Evolutionary conservation across 92 coral and sea anemone species (phyloP), one percentile per base, ranked within the genome.

Genomic region (Porites lobata): DNA sequence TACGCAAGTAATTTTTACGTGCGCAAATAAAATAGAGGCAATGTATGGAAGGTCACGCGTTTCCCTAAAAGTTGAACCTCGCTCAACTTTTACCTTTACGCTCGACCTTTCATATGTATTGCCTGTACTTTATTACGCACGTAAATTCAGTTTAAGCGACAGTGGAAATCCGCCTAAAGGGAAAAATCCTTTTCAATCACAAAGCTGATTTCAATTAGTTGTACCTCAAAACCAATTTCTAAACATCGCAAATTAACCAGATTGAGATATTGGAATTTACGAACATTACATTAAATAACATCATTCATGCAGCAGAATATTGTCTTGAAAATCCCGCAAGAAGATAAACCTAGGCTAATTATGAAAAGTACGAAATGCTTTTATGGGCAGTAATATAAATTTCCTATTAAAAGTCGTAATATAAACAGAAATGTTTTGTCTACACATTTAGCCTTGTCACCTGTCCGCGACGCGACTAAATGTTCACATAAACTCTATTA

Each of bases 361-460:
- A 76, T 51, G 12, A 62, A 79, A 43, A 24, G 51, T 32, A 10
- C 2, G 13, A 65, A 50, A 63, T 58, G 54, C 4, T 22, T 58
- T 57, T 59, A 72, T 20, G 72, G 62, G 83, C 6, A 43, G 21
- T 79, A 64, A 79, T 8, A 50, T n/a, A 43, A 79, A 47, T 50
- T 47, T 62, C 51, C 19, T 63, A 63, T 47, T 68, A 77, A 14
- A 38, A 38, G 47, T 38, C 47, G 47, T 38, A 38, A 38, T 38
- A 38, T 38, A 38, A 38, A 38, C 47, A 38, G 5, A 38, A 3
- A 4, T 38, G 47, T 12, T 56, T 56, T 12, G 61, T 14, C 13
- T 10, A 8, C 11, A 56, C 17, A 56, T 56, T 56, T 56, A 67
- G 47, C 26, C 26, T 3, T 4, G 47, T 67, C 32, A 21, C 26